These are phyloP conservation scores for Lepidurus arcticus DNA, from an alignment of 1,140 invertebrate species.

Conservation along the genomic window DNA sequence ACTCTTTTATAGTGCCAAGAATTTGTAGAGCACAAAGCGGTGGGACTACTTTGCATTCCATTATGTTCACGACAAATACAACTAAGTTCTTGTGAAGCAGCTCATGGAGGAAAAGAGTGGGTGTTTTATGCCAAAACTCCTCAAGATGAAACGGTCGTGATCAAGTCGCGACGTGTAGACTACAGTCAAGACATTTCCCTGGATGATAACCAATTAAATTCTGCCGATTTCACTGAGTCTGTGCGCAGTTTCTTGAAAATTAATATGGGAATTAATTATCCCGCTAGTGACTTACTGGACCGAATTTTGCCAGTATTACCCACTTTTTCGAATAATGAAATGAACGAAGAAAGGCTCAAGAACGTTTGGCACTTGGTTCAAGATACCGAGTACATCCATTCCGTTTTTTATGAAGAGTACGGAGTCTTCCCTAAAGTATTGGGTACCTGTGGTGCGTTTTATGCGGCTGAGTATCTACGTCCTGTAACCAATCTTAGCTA, in stretches of 20 bases:
- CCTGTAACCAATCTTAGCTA: conserved; percentile 41
- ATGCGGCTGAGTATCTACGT: conserved; percentile 57
- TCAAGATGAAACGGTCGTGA: not conserved
- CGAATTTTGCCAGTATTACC: not conserved
- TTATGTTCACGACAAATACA: not conserved
- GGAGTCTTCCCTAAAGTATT: conserved; percentile 58
- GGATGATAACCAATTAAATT: not conserved
- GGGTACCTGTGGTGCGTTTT: conserved; percentile 58
- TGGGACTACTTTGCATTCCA: not conserved
- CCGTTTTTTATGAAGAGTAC: conserved; percentile 52
- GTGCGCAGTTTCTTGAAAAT: not conserved
- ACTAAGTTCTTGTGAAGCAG: not conserved
- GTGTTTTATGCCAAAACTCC: not conserved
- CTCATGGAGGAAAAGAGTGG: conserved; percentile 1
- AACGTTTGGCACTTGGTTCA: conserved; percentile 58
- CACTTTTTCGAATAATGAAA: not conserved
- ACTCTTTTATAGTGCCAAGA: not conserved
- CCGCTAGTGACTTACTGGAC: not conserved
- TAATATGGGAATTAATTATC: not conserved
- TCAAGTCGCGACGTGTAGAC: not conserved
- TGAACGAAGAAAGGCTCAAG: conserved; percentile 35
- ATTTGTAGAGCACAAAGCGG: not conserved
- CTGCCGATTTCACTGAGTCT: not conserved
- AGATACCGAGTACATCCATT: conserved; percentile 59
- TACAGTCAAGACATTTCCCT: not conserved